Percentiles rank a stretch among this genome's conserved stretches.
phyloP scores from a whole-genome alignment of 2,888 invertebrate species.

The Ashinkailepas kermadecensis region DNA sequence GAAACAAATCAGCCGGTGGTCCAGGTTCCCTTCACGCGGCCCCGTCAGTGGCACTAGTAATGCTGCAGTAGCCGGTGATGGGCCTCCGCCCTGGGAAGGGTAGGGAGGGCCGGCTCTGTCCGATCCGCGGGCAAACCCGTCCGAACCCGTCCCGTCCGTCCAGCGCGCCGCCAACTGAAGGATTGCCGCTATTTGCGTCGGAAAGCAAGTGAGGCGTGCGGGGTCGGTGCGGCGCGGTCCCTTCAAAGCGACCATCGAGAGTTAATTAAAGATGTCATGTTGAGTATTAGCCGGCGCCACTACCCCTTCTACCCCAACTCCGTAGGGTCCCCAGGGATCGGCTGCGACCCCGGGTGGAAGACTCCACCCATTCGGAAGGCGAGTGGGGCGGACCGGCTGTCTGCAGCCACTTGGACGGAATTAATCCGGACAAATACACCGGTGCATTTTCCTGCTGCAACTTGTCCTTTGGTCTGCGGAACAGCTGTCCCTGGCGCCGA shows the following conservation, averaged over 20 bases:
- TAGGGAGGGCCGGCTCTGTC: no score
- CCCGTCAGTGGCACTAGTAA: no score
- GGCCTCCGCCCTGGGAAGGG: no score
- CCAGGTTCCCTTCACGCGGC: no score
- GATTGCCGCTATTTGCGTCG: slow-evolving; percentile 2
- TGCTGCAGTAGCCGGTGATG: no score
- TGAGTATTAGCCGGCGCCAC: not conserved
- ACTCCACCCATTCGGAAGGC: no score
- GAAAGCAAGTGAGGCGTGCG: not conserved
- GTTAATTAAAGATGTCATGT: slow-evolving; percentile 11
- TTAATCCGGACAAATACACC: not conserved
- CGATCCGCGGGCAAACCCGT: no score
- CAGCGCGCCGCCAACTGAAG: not conserved
- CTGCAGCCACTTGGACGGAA: not conserved
- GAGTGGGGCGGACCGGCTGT: no score
- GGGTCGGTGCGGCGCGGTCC: not conserved
- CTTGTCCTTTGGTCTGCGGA: not conserved
- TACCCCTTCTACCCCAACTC: not conserved
- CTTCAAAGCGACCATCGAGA: not conserved
- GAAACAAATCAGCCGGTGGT: no score
- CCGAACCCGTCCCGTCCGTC: no score
- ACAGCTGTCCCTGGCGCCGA: not conserved
- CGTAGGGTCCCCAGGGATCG: no score
- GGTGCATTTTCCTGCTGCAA: not conserved
- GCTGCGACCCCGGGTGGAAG: no score